Conservation (phyloP, 2,113 vertebrate species). For the Trogon melanurus region DNA sequence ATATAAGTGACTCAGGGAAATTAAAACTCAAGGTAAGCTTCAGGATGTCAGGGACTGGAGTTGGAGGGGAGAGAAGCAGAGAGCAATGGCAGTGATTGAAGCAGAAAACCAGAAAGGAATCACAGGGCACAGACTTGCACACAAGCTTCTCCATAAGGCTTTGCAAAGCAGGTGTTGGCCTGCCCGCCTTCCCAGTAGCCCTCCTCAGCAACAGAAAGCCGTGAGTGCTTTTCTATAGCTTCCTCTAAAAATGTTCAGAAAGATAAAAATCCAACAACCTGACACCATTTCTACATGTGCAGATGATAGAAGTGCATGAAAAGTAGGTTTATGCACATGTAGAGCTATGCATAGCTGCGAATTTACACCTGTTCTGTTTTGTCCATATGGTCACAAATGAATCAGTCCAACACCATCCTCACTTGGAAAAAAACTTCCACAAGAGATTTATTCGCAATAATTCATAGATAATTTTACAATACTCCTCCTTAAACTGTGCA, state of each 20-base stretch:
- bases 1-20: not conserved
- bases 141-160: not conserved
- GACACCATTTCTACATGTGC: not conserved
- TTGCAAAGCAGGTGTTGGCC: not conserved
- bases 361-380: fast-evolving
- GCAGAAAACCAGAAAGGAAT: not conserved
- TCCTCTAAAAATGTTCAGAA: not conserved
- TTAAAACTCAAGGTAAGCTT: conserved; percentile 8
- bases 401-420: not conserved
- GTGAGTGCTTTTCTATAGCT: not conserved
- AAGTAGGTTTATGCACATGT: not conserved
- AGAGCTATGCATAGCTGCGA: not conserved
- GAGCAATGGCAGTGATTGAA: not conserved
- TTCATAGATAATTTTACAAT: not conserved
- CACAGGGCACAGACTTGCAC: not conserved
- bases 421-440: not conserved
- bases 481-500: not conserved
- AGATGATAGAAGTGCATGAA: not conserved
- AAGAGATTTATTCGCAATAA: not conserved
- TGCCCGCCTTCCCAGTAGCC: not conserved
- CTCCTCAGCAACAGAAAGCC: not conserved
- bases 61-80: not conserved
- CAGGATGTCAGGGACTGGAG: not conserved
- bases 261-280: not conserved
- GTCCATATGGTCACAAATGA: not conserved